Evolutionary conservation across 2,888 invertebrate species (phyloP).

Genomic region (Phengaris arion): DNA sequence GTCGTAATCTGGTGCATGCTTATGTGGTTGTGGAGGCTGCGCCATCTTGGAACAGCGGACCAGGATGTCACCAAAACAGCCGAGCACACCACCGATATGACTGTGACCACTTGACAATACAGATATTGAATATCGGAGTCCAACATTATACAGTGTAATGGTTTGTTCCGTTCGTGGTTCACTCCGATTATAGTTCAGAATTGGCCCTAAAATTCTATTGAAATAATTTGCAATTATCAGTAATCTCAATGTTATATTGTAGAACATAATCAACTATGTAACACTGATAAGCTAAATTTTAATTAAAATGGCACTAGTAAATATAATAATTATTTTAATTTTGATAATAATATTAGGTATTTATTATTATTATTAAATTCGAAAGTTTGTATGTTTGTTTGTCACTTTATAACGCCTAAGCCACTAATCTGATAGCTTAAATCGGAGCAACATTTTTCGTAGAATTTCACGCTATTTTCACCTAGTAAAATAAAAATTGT

Average conservation of each 20-base stretch:
- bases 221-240: background rate
- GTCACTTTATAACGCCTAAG: background rate
- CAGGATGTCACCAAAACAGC: background rate
- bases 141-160: background rate
- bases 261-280: background rate
- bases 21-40: background rate
- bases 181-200: background rate
- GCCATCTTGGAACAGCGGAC: background rate
- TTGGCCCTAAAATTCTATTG: background rate
- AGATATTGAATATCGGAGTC: background rate
- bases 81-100: background rate
- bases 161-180: background rate
- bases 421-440: background rate
- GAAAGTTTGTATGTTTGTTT: background rate
- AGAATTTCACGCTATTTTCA: background rate
- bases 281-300: background rate
- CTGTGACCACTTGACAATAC: background rate
- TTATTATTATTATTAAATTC: background rate
- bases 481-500: background rate
- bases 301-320: background rate
- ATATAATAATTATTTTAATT: background rate
- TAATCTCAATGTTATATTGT: background rate
- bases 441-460: background rate
- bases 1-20: background rate
- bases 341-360: background rate